phyloP scores from a whole-genome alignment of 1,140 invertebrate genomes.

The Philotrypesis tridentata region DNA sequence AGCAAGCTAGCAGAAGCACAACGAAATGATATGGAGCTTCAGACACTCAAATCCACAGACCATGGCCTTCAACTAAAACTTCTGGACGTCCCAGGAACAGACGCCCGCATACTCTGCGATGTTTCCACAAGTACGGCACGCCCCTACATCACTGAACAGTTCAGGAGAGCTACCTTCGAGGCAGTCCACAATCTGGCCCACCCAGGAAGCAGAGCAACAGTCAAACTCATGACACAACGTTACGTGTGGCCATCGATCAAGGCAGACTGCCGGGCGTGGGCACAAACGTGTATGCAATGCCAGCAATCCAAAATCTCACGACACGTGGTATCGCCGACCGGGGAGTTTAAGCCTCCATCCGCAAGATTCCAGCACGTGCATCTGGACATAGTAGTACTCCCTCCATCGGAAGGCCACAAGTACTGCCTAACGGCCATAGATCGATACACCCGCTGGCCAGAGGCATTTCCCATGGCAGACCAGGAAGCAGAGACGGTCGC shows the following conservation, averaged over 20 bases:
- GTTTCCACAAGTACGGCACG: conserved; percentile 25
- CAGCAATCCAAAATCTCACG: conserved; percentile 40
- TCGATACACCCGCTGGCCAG: neutral
- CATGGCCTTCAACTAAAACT: conserved; percentile 1
- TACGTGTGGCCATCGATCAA: conserved; percentile 57
- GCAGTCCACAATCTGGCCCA: conserved; percentile 58
- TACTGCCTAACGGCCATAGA: conserved; percentile 10
- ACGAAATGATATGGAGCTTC: neutral
- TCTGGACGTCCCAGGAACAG: conserved; percentile 27
- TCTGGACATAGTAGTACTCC: conserved; percentile 30
- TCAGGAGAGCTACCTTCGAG: conserved; percentile 59
- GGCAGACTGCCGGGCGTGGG: conserved; percentile 46
- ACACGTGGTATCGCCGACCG: conserved; percentile 24
- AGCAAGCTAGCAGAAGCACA: conserved; percentile 33
- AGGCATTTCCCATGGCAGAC: no score
- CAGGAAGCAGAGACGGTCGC: no score
- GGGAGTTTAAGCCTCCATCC: conserved; percentile 24
- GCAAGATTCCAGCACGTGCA: conserved; percentile 44
- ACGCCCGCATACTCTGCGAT: conserved; percentile 28
- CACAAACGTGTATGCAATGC: conserved; percentile 35
- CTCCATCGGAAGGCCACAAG: neutral
- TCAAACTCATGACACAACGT: conserved; percentile 37
- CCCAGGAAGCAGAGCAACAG: conserved; percentile 47
- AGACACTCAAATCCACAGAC: neutral
- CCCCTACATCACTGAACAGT: conserved; percentile 42